Evolutionary conservation across 2,113 vertebrate species (phyloP).

Genomic region (Dolichallabes microphthalmus): DNA sequence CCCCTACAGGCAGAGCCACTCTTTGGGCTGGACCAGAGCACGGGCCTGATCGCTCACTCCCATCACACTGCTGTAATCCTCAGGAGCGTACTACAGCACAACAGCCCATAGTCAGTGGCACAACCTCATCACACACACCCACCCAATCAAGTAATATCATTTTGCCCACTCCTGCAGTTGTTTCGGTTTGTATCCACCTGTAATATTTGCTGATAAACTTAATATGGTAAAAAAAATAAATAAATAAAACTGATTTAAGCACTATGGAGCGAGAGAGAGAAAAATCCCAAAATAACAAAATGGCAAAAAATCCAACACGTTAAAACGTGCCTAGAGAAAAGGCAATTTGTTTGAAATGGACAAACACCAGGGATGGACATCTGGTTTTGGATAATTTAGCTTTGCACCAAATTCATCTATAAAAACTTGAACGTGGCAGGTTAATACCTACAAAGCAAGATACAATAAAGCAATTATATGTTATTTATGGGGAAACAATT

Average conservation of each 20-base stretch:
- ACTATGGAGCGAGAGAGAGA: background rate
- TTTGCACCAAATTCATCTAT: background rate
- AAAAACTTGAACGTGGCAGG: background rate
- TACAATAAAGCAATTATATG: background rate
- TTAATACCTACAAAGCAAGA: background rate
- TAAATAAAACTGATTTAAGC: background rate
- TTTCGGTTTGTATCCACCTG: background rate
- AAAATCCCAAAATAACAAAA: background rate
- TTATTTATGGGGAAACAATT: background rate
- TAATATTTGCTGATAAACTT: background rate
- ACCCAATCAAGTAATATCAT: background rate
- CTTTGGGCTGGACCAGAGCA: constrained; percentile 96
- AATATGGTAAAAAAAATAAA: background rate
- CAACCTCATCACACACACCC: constrained; percentile 46
- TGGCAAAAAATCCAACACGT: background rate
- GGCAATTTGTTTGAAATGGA: background rate
- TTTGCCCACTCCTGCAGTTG: background rate
- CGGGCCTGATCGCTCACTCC: constrained; percentile 91
- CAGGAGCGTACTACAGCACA: constrained; percentile 87
- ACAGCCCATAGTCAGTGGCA: constrained; percentile 72
- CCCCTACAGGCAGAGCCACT: constrained; percentile 97
- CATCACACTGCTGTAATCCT: constrained; percentile 92
- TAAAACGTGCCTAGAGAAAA: background rate
- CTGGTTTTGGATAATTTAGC: background rate
- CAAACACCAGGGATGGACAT: background rate